Evolutionary conservation across 1,140 invertebrate genomes (phyloP), one percentile per base, ranked within the genome.

Genomic region (Liolophura sinensis): DNA sequence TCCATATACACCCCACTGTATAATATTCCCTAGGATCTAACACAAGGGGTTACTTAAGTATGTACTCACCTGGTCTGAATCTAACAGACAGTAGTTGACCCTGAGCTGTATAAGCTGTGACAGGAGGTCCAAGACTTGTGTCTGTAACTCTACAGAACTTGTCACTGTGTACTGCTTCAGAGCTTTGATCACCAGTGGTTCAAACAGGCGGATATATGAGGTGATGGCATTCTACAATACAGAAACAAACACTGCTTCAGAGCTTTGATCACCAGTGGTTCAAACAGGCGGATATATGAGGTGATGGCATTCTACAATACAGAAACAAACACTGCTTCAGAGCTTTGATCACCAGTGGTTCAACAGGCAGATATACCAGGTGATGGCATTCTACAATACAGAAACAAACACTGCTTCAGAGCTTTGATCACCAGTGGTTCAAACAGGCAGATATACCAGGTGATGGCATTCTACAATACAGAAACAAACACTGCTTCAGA

Each of bases 11-110:
- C n/a, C n/a, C n/a, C n/a, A n/a, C n/a, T n/a, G n/a, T n/a, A n/a
- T n/a, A n/a, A 50, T 50, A 15, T 50, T 50, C n/a, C 49, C 49
- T 15, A 14, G n/a, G 49, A 50, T 15, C n/a, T 50, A 15, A n/a
- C 14, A 15, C 14, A 50, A 15, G n/a, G 14, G n/a, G 12, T 25
- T 27, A n/a, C n/a, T n/a, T n/a, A n/a, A n/a, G n/a, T n/a, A 18
- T 1, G 60, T 1, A 66, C 60, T 60, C 48, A 77, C 81, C 74
- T 84, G 80, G 69, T 95, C 93, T 0, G 92, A 92, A 84, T 96
- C 94, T 6, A 97, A 84, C 46, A 95, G 87, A 79, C 92, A 94
- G 82, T 96, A 96, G 84, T 96, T 96, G 0, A 96, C 92, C 55
- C 92, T 84, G 5, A 96, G 81, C 59, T 92, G 91, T 15, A 97